These are phyloP conservation scores for Megaceryle alcyon DNA, from an alignment of 2,797 vertebrate genomes.

Conservation along the genomic window DNA sequence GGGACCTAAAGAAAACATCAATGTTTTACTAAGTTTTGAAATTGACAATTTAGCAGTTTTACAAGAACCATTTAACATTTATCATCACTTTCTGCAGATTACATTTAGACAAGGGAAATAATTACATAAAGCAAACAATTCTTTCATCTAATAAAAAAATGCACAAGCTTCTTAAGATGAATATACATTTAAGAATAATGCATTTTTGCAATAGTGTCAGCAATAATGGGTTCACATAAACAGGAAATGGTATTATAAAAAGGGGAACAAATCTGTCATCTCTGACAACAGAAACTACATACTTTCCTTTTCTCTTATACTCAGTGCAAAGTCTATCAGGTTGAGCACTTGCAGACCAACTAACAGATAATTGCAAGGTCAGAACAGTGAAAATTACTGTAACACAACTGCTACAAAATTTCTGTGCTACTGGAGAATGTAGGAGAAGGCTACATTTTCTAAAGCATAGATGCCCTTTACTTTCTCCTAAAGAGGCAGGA, in stretches of 20 bases:
- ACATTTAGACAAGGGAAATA: conserved; percentile 49
- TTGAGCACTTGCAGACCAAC: background rate
- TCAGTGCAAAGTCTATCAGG: background rate
- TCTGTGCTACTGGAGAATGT: background rate
- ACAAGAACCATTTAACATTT: conserved; percentile 74
- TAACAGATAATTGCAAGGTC: background rate
- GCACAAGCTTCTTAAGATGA: background rate
- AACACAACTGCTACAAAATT: background rate
- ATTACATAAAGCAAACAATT: conserved; percentile 48
- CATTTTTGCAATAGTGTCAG: conserved; percentile 2
- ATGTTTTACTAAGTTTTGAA: conserved; percentile 64
- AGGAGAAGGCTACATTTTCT: background rate
- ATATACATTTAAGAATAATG: conserved; percentile 18
- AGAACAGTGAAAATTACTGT: background rate
- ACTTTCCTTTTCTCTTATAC: background rate
- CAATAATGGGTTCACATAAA: conserved; percentile 1
- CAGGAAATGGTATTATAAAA: conserved; percentile 21
- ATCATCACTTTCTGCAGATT: conserved; percentile 68
- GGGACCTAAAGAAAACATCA: conserved; percentile 75
- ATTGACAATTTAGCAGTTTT: conserved; percentile 73
- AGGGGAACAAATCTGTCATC: background rate
- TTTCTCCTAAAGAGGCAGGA: background rate
- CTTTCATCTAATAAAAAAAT: background rate
- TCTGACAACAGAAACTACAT: background rate
- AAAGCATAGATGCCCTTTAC: no score